Base-by-base conservation (phyloP, 2,888 invertebrate species). In the Pterostichus madidus region DNA sequence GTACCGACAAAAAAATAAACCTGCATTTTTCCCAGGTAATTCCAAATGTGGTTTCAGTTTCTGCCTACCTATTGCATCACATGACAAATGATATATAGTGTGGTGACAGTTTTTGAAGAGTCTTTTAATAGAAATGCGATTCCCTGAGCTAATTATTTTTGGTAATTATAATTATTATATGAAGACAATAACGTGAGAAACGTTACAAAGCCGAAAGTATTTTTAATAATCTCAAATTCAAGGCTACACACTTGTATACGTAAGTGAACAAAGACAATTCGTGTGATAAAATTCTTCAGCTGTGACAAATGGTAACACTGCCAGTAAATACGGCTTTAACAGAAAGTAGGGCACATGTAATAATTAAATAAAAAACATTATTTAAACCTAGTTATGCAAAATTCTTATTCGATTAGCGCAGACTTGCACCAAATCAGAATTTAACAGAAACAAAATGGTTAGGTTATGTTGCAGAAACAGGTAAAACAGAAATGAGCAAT, bases 211-310 rank as follows among this genome's bases (percentile, higher is more conserved):
- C 76, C 44, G 68, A 71, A 71, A 71, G 68, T 71, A 71, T 71
- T 71, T 71, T 71, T 71, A 71, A 71, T 71, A 71, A 44, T 17
- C 15, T 13, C 13, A 44, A 71, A 71, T 71, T 71, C 68, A 71
- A 71, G 68, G 53, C 76, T 56, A 76, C 53, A 17, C n/a, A 52
- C 17, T 31, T 39, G 49, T 75, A 31, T 52, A 52, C 53, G 35
- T 56, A 49, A 49, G 13, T 39, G 35, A 15, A 76, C 56, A 76
- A 76, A 56, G 76, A 76, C 76, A 56, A 53, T 76, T 71, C 44
- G 76, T 56, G 53, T 76, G 76, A 76, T 76, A 76, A 76, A 76
- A 76, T 76, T 76, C 56, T 76, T 76, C 76, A 76, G 56, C 56
- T 76, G 56, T 76, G 76, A 53, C 35, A 53, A 52, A 56, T 35